Evolutionary conservation across 1,140 invertebrate genomes (phyloP).

Genomic region (Planococcus citri): DNA sequence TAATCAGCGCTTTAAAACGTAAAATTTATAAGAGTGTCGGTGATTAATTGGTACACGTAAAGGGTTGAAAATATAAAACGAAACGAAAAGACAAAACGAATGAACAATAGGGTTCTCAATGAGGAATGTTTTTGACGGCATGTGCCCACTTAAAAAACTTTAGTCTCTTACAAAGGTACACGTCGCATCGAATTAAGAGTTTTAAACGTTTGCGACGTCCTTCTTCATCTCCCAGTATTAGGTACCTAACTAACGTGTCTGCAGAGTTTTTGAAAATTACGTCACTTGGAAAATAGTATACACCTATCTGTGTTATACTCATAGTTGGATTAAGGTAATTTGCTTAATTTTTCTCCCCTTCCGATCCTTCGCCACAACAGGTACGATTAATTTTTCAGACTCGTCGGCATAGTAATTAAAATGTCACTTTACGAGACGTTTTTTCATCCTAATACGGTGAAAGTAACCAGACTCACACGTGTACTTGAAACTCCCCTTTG

Average conservation of each 20-base stretch:
- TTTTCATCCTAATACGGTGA: no score
- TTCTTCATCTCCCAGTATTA: neutral
- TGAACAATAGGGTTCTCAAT: conserved; percentile 4
- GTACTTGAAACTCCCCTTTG: no score
- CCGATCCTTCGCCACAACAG: no score
- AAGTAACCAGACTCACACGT: no score
- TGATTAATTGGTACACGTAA: conserved; percentile 19
- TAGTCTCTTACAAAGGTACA: conserved; percentile 13
- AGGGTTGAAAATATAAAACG: conserved; percentile 19
- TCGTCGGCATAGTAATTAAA: no score
- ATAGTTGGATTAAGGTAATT: no score
- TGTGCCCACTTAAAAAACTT: conserved; percentile 14
- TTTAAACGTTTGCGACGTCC: conserved; percentile 7
- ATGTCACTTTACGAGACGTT: no score
- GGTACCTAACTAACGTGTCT: no score
- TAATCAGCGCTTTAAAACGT: conserved; percentile 1
- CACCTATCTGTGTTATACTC: no score
- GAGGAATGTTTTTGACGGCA: conserved; percentile 18
- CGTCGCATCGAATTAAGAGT: conserved; percentile 17
- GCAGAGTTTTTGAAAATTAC: neutral
- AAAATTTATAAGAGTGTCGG: conserved; percentile 15
- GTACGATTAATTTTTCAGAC: no score
- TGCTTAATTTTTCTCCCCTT: no score
- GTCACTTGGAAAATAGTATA: neutral
- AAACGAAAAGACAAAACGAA: conserved; percentile 16